Percentiles rank a stretch among this genome's conserved stretches.
phyloP scores from a whole-genome alignment of 2,113 vertebrate species.

The Terrapene triunguis region DNA sequence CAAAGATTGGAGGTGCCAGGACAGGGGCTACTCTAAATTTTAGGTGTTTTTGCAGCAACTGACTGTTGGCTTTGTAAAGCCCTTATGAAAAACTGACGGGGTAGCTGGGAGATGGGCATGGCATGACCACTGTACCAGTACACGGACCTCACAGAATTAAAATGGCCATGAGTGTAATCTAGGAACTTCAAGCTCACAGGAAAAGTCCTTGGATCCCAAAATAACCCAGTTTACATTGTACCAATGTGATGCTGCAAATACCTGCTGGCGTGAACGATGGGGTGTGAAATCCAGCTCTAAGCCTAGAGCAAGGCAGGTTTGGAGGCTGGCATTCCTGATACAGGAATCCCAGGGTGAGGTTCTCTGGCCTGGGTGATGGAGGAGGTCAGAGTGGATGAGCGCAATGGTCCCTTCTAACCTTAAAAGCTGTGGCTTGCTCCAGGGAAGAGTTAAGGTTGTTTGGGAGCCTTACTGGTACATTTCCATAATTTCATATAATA shows the following conservation, averaged over 20 bases:
- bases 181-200: no score
- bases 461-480: neutral
- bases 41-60: no score
- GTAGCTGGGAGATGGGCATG: no score
- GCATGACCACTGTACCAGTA: no score
- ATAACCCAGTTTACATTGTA: neutral
- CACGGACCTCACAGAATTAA: no score
- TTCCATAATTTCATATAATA: neutral
- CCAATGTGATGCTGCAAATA: neutral
- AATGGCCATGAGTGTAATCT: no score
- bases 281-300: neutral
- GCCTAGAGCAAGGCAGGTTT: neutral
- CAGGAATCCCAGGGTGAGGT: neutral
- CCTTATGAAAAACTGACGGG: no score
- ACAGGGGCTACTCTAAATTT: no score
- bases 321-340: neutral
- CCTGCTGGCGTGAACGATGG: neutral
- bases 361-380: neutral
- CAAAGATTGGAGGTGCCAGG: no score
- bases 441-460: neutral
- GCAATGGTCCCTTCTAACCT: neutral
- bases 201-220: no score
- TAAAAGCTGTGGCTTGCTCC: neutral
- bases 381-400: neutral
- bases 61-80: no score